Evolutionary conservation across 2,113 vertebrate species (phyloP), one percentile per base, ranked within the genome.

Genomic region (Cynocephalus volans): DNA sequence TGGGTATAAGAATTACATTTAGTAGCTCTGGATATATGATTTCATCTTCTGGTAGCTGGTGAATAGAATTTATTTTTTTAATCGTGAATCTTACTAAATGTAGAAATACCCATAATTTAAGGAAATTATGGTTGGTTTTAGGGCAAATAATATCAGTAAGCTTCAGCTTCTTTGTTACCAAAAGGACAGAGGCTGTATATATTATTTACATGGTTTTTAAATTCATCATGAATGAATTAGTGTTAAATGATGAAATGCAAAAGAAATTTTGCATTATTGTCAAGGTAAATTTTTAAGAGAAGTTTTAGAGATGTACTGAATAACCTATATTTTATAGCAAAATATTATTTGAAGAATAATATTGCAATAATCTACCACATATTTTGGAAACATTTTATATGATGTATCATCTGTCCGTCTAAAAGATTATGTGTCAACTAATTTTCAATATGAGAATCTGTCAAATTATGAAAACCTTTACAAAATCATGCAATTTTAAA

Each of bases 191-290:
- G 10, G 14, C 36, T 73, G 12, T 62, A 65, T 75, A 60, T 33
- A 82, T 52, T 31, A 94, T 8, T 93, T 33, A 41, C 15, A n/a
- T 52, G 28, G 52, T 88, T 87, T 87, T 83, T 41, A 41, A 41
- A 75, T 69, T 82, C 93, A 97, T 97, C 88, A 96, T 96, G 94
- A 95, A 52, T 76, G 81, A 97, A 95, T 41, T 41, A 41, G 41
- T 41, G 41, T 41, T 41, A 82, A 97, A 87, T 91, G 90, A 82
- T 56, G 93, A 97, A 97, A 76, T 96, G 45, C 54, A 96, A 96
- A 96, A 95, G 76, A 93, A 98, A 97, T 41, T 97, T 96, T 92
- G 94, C 87, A 91, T 96, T 98, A 97, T 96, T 87, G 88, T 4
- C 77, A 79, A 85, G 80, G 81, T 91, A 79, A 62, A 23, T 91